Conservation (phyloP, 1,140 invertebrate species). For the Dendrolimus kikuchii region DNA sequence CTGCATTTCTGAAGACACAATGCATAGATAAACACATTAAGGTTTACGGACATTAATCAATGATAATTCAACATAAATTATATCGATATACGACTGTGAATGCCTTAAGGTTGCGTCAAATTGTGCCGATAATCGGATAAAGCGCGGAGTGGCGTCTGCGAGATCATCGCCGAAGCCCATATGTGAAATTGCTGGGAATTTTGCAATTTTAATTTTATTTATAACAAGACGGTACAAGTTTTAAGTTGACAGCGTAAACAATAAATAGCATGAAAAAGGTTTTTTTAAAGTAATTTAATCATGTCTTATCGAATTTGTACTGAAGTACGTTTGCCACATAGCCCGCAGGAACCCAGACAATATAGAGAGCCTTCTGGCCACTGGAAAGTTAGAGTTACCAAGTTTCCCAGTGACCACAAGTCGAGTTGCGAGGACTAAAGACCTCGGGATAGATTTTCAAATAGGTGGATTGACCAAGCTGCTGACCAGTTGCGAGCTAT, state of each 20-base stretch:
- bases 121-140: slow-evolving; percentile 36
- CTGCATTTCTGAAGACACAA: neutral
- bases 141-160: slow-evolving; percentile 20
- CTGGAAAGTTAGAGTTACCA: no score
- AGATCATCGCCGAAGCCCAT: slow-evolving; percentile 61
- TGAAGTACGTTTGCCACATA: no score
- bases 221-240: slow-evolving; percentile 34
- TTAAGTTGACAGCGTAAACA: slow-evolving; percentile 16
- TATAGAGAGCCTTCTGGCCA: no score
- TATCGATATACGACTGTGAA: slow-evolving; percentile 52
- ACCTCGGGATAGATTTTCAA: no score
- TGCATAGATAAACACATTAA: slow-evolving; percentile 1
- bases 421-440: no score
- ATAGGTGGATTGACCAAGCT: no score
- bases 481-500: no score
- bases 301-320: no score
- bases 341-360: no score
- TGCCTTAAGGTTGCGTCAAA: slow-evolving; percentile 49
- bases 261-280: no score
- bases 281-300: no score
- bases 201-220: slow-evolving; percentile 72
- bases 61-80: slow-evolving; percentile 58
- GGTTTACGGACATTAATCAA: slow-evolving; percentile 57
- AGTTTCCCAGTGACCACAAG: no score
- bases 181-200: slow-evolving; percentile 65